Percentiles rank a stretch among this genome's conserved stretches.
Evolutionary conservation across 2,113 vertebrate genomes (phyloP).

Genomic region (Nesoenas mayeri): DNA sequence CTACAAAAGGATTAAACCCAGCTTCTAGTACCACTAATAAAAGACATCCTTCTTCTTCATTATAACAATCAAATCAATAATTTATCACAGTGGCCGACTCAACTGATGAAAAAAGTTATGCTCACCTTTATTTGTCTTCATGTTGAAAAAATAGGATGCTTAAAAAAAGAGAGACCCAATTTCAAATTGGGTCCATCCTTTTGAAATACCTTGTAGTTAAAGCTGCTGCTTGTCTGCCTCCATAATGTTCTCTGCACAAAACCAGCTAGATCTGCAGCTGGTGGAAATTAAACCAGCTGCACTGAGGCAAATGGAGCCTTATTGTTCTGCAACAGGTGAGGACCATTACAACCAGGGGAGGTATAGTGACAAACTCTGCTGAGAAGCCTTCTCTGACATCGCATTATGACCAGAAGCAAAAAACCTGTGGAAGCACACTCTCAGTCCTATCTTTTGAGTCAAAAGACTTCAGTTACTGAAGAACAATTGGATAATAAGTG

Average conservation of each 20-base stretch:
- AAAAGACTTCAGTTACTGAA: not conserved
- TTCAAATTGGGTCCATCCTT: no score
- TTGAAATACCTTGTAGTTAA: not conserved
- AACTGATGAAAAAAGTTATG: not conserved
- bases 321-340: not conserved
- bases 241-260: accelerated
- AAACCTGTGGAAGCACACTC: not conserved
- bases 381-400: not conserved
- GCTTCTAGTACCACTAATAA: not conserved
- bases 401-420: not conserved
- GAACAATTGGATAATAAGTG: not conserved
- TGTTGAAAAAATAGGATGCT: not conserved
- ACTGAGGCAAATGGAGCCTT: not conserved
- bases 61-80: not conserved
- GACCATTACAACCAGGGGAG: not conserved
- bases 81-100: not conserved
- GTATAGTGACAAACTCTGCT: not conserved
- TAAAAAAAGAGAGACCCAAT: no score
- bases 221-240: not conserved
- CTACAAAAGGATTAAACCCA: not conserved
- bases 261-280: not conserved
- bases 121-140: not conserved
- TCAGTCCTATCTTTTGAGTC: not conserved
- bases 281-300: not conserved
- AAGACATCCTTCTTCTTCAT: not conserved